Evolutionary conservation across 2,888 invertebrate genomes (phyloP).

Genomic region (Rotaria socialis): DNA sequence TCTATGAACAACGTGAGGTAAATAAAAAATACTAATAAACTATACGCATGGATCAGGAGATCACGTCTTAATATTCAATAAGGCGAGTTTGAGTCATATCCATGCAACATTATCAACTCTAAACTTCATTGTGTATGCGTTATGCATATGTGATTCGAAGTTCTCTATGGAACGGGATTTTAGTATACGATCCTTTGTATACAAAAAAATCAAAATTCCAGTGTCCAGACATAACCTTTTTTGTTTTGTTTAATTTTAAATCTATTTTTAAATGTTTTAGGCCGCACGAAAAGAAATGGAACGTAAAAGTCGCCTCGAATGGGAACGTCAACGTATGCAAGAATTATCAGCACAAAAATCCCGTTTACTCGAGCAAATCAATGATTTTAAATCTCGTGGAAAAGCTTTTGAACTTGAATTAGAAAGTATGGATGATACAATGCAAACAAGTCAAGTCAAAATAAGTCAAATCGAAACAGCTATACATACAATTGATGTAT

Average conservation of each 20-base stretch:
- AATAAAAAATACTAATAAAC: constrained; percentile 1
- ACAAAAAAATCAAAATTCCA: no score
- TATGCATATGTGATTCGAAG: background rate
- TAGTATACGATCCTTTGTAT: background rate
- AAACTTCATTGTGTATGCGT: background rate
- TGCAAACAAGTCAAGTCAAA: constrained; percentile 5
- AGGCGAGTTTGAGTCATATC: constrained; percentile 30
- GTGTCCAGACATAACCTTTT: background rate
- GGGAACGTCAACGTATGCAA: constrained; percentile 44
- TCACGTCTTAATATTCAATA: constrained; percentile 29
- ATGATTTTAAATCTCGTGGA: constrained; percentile 41
- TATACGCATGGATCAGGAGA: constrained; percentile 30
- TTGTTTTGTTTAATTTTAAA: background rate
- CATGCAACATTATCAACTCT: background rate
- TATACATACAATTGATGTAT: constrained; percentile 26
- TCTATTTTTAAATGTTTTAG: background rate
- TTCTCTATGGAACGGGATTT: background rate
- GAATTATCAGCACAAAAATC: constrained; percentile 41
- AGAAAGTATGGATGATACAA: constrained; percentile 38
- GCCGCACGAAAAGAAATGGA: constrained; percentile 43
- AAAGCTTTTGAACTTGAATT: constrained; percentile 44
- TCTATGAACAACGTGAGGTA: constrained; percentile 69
- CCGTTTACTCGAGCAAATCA: constrained; percentile 43
- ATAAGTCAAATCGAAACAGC: background rate
- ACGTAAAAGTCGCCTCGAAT: constrained; percentile 42